Evolutionary conservation across 2,113 vertebrate genomes (phyloP), one percentile per base, ranked within the genome.

Genomic region (Callaeas wilsoni): DNA sequence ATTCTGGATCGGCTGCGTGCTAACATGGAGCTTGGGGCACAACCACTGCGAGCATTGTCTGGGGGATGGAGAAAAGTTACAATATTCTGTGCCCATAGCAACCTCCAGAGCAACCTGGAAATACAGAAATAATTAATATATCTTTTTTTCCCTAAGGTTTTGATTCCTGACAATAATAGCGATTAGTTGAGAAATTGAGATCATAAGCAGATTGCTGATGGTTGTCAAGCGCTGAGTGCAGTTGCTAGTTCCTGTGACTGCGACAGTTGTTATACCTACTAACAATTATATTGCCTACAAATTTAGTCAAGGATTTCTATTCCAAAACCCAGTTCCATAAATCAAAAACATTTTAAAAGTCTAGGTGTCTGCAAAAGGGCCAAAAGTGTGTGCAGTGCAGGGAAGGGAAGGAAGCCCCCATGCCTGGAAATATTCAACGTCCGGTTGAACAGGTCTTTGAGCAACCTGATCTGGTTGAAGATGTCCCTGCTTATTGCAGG

Each of bases 121-220:
- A 63, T 71, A 55, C 73, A 70, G 64, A 88, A 91, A n/a, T 65
- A 81, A 83, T 50, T 8, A 71, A 64, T 50, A 11, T 64, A 49
- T 46, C 42, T 65, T 22, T 84, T 84, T 92, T 94, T n/a, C 71
- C 65, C 70, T 32, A 50, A 49, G 76, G 87, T 93, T 87, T 90
- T 65, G 50, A 68, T 78, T 96, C 53, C n/a, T 84, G 83, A 41
- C 30, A 62, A 50, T 56, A 27, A 39, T 14, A n/a, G 65, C 79
- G 63, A 74, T 84, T 37, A 75, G 70, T 56, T 90, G 53, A 59
- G 75, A 82, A 93, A 69, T 3, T 76, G 87, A 67, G 78, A 67
- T 60, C 3, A 3, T 80, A 85, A 93, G 44, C 73, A 73, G 77
- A 64, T 86, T 68, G 69, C 79, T 64, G 76, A 26, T 70, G 60